phyloP scores from a whole-genome alignment of 2,797 vertebrate species.

The Peromyscus nudipes region DNA sequence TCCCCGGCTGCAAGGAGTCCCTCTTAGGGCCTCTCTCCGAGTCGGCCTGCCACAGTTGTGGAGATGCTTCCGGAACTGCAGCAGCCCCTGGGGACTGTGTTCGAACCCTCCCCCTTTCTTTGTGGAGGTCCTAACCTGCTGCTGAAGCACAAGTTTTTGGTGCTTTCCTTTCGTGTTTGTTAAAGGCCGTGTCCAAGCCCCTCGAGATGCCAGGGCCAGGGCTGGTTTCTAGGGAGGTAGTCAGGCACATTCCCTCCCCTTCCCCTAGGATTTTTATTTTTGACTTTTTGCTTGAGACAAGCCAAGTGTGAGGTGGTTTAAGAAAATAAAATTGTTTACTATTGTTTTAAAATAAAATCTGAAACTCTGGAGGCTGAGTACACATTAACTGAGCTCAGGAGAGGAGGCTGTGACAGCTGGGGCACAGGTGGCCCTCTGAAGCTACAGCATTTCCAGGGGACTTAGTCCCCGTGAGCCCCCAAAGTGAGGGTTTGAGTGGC shows the following conservation, averaged over 20 bases:
- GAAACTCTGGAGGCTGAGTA: conserved; percentile 67
- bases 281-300: conserved; percentile 80
- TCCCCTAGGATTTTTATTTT: conserved; percentile 76
- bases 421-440: background rate
- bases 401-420: background rate
- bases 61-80: conserved; percentile 53
- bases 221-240: conserved; percentile 69
- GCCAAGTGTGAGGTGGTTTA: conserved; percentile 80
- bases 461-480: background rate
- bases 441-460: background rate
- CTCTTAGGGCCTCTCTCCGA: background rate
- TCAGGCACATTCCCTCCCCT: conserved; percentile 19
- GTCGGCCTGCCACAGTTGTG: background rate
- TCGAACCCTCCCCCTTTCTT: background rate
- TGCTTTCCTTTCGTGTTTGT: conserved; percentile 77
- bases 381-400: background rate
- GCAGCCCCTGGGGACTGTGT: background rate
- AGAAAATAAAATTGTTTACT: conserved; percentile 78
- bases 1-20: background rate
- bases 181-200: conserved; percentile 78
- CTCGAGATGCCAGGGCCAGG: conserved; percentile 73
- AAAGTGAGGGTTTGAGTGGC: background rate
- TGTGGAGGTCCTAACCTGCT: conserved; percentile 76
- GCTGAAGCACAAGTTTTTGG: conserved; percentile 82
- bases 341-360: conserved; percentile 85